Percentiles rank a stretch among this genome's conserved stretches.
Conservation (phyloP, 2,113 vertebrate species). For the Lampris megalopsis region DNA sequence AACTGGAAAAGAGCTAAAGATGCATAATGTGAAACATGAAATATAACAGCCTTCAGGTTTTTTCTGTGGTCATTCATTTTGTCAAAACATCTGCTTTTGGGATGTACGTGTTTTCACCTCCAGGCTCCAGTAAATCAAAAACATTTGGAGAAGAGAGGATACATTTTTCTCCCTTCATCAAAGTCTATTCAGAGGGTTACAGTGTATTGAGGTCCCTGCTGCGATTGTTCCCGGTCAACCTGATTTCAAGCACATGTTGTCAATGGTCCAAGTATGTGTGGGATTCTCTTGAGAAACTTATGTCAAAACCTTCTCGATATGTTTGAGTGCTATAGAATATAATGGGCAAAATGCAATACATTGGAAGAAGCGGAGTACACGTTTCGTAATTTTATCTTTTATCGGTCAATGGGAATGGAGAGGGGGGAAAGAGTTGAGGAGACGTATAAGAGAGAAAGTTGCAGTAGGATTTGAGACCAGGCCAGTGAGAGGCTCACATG, state of each 20-base stretch:
- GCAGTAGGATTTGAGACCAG: too few species aligned
- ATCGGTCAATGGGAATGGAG: too few species aligned
- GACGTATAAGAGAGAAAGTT: too few species aligned
- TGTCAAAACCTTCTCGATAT: background rate
- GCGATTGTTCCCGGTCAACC: constrained; percentile 28
- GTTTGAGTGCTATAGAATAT: background rate
- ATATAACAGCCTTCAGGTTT: background rate
- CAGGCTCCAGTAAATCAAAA: background rate
- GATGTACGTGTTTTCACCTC: constrained; percentile 7
- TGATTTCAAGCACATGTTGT: constrained; percentile 19
- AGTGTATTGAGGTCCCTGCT: background rate
- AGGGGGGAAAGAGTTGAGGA: too few species aligned
- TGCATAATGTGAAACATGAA: too few species aligned
- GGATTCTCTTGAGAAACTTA: background rate
- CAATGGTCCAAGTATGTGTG: constrained; percentile 1
- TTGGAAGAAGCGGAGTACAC: too few species aligned
- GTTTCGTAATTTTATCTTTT: too few species aligned
- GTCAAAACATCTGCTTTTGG: constrained; percentile 3
- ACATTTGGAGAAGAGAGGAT: background rate
- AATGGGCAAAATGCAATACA: background rate
- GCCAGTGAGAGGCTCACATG: too few species aligned
- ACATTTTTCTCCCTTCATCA: constrained; percentile 1
- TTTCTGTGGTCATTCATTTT: background rate
- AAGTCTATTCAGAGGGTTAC: constrained; percentile 25
- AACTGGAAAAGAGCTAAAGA: too few species aligned